Base-by-base conservation (phyloP, 2,797 vertebrate genomes). In the Muraenolepis orangiensis region DNA sequence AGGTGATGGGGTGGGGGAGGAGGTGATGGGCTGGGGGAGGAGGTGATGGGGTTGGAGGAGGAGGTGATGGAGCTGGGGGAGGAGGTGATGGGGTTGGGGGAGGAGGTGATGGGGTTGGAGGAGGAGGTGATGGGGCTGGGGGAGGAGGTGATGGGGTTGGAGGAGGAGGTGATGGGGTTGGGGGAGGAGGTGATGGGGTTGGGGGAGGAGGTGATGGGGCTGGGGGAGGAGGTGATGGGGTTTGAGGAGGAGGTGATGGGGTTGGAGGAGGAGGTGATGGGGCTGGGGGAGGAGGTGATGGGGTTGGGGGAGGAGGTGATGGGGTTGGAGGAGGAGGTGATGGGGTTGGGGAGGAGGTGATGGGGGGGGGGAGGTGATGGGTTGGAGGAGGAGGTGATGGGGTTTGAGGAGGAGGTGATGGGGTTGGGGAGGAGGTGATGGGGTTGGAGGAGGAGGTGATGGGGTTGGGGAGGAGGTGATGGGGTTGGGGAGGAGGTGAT, bases 41-140 rank as follows among this genome's bases (percentile, higher is more conserved):
- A n/a, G n/a, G n/a, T n/a, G n/a, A n/a, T n/a, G n/a, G n/a, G n/a
- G 89, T 90, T 85, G 86, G 87, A 87, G 69, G 79, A 78, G 32
- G 77, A 76, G 79, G 74, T 74, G 78, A 72, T 74, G 73, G 69
- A 23, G 40, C n/a, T n/a, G 14, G 70, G 68, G 64, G 34, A 76
- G 42, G 76, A 42, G 68, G 76, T 69, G 71, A 82, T n/a, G n/a
- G n/a, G n/a, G n/a, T n/a, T n/a, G n/a, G n/a, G n/a, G n/a, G n/a
- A n/a, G n/a, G n/a, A n/a, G n/a, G n/a, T n/a, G n/a, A n/a, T n/a
- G n/a, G n/a, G n/a, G 89, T 90, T 85, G 86, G 87, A 87, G 69
- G 79, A 78, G 32, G 77, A 76, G 79, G 74, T 74, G 78, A 72
- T 74, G 73, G 69, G 18, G 40, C n/a, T n/a, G 14, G 70, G 68